Evolutionary conservation across 2,888 invertebrate species (phyloP).

Genomic region (Tanytarsus gracilentus): DNA sequence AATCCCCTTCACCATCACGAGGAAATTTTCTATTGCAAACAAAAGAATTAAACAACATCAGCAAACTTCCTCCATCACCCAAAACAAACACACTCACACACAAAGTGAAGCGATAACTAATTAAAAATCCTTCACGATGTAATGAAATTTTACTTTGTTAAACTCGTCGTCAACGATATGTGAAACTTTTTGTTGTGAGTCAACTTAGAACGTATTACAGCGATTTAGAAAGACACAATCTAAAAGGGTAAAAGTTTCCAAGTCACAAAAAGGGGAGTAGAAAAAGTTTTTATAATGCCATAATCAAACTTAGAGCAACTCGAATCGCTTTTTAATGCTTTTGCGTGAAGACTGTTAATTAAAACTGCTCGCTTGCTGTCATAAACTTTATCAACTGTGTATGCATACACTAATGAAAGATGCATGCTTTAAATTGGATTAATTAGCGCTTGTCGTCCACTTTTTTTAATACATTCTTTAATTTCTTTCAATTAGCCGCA

Average conservation of each 20-base stretch:
- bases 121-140: constrained; percentile 8
- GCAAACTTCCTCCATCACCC: too few relatives aligned
- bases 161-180: background rate
- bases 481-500: background rate
- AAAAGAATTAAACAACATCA: constrained; percentile 7
- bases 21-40: too few relatives aligned
- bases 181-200: background rate
- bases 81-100: too few relatives aligned
- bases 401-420: background rate
- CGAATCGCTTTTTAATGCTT: constrained; percentile 8
- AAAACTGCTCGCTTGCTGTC: constrained; percentile 4
- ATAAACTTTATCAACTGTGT: background rate
- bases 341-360: constrained; percentile 14
- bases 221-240: background rate
- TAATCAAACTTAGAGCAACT: constrained; percentile 10
- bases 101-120: background rate
- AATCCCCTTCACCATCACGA: too few relatives aligned
- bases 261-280: too few relatives aligned
- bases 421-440: constrained; percentile 18
- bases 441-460: constrained; percentile 15
- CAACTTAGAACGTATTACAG: background rate
- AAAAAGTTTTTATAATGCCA: constrained; percentile 5
- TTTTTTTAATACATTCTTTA: background rate
- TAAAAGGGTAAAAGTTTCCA: too few relatives aligned
- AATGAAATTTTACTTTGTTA: background rate